phyloP scores from a whole-genome alignment of 1,140 invertebrate species.

The Micrasema minimum region DNA sequence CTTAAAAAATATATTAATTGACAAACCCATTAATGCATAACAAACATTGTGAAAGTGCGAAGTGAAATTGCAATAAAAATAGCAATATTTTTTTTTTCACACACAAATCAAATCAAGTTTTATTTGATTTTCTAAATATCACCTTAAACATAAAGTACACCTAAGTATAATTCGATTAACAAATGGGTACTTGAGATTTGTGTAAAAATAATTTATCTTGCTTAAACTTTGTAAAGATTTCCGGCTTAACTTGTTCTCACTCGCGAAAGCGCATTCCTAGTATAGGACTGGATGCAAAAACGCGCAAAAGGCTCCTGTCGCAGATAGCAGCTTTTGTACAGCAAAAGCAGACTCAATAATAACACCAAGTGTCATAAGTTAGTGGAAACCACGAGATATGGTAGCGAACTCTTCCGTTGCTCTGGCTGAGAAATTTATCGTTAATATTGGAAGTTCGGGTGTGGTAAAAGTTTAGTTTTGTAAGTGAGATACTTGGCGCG shows the following conservation, averaged over 20 bases:
- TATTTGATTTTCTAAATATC: no score
- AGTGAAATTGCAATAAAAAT: no score
- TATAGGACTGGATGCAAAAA: slow-evolving; percentile 29
- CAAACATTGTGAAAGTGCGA: no score
- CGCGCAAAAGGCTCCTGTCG: slow-evolving; percentile 7
- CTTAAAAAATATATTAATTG: no score
- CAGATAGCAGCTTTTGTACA: slow-evolving; percentile 35
- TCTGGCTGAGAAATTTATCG: slow-evolving; percentile 66
- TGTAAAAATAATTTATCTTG: no score
- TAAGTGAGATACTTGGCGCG: slow-evolving; percentile 4
- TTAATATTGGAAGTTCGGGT: slow-evolving; percentile 59
- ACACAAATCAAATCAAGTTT: no score
- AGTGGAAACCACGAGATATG: slow-evolving; percentile 35
- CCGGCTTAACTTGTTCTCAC: not conserved
- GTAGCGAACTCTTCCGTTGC: slow-evolving; percentile 53
- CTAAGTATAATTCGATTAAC: no score
- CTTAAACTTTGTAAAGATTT: not conserved
- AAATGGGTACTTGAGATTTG: no score
- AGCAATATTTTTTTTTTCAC: no score
- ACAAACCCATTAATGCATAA: no score
- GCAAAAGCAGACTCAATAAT: slow-evolving; percentile 8
- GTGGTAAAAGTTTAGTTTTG: slow-evolving; percentile 39
- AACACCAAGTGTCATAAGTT: slow-evolving; percentile 36
- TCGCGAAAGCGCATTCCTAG: slow-evolving; percentile 12
- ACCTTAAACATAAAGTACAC: no score